Evolutionary conservation across 1,140 invertebrate genomes (phyloP), one percentile per base, ranked within the genome.

Genomic region (Adoxophyes honmai): DNA sequence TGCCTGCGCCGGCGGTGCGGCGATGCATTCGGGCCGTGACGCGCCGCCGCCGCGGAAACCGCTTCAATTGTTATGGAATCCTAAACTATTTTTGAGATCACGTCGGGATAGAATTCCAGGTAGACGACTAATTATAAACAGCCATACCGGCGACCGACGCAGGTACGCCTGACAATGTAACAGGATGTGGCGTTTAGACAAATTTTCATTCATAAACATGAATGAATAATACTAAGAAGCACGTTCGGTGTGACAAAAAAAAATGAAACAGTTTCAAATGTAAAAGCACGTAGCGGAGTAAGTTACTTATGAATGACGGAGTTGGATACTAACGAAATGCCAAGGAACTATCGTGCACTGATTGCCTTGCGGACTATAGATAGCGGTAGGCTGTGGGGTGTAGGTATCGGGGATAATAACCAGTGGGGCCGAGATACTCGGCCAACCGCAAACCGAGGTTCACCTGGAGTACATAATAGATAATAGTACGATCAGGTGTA

Each of bases 51-150:
- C 69, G 66, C 66, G 62, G 71, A 77, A 75, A 72, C 70, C 74
- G 58, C 62, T 68, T 62, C 73, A 64, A 81, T 83, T 86, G 70
- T 88, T 78, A 71, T 67, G 70, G 65, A 67, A 70, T 75, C 71
- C 66, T 62, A 57, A 74, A 72, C 63, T 78, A 80, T 85, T 86
- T 84, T 86, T 68, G 56, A 57, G 55, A 68, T 66, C 72, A 79
- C 72, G 68, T 79, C 44, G 61, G 69, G 64, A 65, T 56, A 57
- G 48, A 56, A 52, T 62, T 65, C 71, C 79, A 85, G 81, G 81
- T 86, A 85, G 70, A 71, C 48, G 64, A 70, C 70, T 77, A 81
- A 82, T 79, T 81, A 76, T 80, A 68, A 79, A 79, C 78, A 73
- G 68, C 16, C 67, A 69, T 52, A 63, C 65, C 62, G 56, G 72